Percentiles rank a stretch among this genome's conserved stretches.
phyloP scores from a whole-genome alignment of 2,113 vertebrate species.

The Orthochromis indermauri region DNA sequence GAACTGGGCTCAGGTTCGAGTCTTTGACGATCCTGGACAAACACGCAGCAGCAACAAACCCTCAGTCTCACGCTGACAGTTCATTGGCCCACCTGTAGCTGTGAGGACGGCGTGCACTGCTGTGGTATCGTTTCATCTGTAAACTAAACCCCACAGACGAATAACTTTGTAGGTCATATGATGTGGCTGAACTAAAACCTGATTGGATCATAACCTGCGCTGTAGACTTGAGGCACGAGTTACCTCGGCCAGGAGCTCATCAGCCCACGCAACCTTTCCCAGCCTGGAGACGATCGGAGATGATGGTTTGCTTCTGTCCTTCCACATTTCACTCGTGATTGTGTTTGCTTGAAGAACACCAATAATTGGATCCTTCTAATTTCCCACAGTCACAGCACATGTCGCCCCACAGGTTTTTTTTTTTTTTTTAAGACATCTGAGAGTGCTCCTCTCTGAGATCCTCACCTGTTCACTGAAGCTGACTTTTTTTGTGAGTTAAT shows the following conservation, averaged over 20 bases:
- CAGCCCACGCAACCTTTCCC: neutral
- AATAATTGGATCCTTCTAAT: neutral
- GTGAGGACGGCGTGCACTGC: neutral
- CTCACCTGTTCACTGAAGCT: neutral
- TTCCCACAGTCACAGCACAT: neutral
- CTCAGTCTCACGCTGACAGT: neutral
- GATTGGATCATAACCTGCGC: neutral
- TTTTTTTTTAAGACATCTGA: neutral
- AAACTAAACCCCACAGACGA: neutral
- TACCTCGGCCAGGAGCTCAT: neutral
- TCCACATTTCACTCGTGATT: neutral
- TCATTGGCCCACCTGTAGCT: neutral
- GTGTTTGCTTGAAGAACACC: neutral
- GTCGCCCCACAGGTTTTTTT: accelerated
- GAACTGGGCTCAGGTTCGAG: neutral
- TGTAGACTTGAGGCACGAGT: neutral
- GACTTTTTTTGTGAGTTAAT: neutral
- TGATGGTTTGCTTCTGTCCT: accelerated
- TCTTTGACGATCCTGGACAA: neutral
- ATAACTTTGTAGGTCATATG: neutral
- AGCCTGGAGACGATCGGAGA: neutral
- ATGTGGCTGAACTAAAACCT: neutral
- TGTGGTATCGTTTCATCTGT: accelerated
- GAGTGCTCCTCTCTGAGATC: neutral
- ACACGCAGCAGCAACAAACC: neutral